Evolutionary conservation across 2,888 invertebrate genomes (phyloP), one percentile per base, ranked within the genome.

Genomic region (Tachina fera): DNA sequence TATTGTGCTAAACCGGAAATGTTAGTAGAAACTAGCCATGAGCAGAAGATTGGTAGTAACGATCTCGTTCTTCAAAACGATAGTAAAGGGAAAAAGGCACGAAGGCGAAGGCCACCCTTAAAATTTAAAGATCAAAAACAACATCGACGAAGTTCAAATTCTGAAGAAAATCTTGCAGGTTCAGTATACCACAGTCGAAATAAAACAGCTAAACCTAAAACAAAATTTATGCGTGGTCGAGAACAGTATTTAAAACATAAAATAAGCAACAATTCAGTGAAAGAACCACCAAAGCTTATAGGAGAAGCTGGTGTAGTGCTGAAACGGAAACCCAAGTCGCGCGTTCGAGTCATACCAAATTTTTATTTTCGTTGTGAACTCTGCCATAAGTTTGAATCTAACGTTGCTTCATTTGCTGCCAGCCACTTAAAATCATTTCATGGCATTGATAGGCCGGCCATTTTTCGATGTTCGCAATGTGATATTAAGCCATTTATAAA

Each of bases 171-270:
- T 70, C 9, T 63, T 79, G 43, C 63, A 43, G 58, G 75, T 75
- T 79, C 71, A 75, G 58, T 84, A 58, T 84, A 84, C 58, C 76
- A 79, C 75, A 79, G 79, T 45, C 75, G 74, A 58, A 79, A 79
- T 65, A 87, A 84, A 76, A 72, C 68, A 9, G 75, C 82, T 0
- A 84, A 84, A 72, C 78, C 82, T 61, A 87, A 84, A 51, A 87
- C 82, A 76, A 56, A 71, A 2, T 79, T 68, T 68, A 65, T 87
- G 1, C 75, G 82, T 6, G 84, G 76, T 60, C 70, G 84, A 14
- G 87, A 87, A n/a, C 87, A 87, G 41, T 87, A 87, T 76, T 51
- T 87, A 31, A 84, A 87, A 63, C 87, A 84, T 14, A 87, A 84
- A 84, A 87, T 84, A 14, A 79, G 84, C 16, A 87, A 87, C 60